phyloP scores from a whole-genome alignment of 2,888 invertebrate species.

The Agonopterix heracliana region DNA sequence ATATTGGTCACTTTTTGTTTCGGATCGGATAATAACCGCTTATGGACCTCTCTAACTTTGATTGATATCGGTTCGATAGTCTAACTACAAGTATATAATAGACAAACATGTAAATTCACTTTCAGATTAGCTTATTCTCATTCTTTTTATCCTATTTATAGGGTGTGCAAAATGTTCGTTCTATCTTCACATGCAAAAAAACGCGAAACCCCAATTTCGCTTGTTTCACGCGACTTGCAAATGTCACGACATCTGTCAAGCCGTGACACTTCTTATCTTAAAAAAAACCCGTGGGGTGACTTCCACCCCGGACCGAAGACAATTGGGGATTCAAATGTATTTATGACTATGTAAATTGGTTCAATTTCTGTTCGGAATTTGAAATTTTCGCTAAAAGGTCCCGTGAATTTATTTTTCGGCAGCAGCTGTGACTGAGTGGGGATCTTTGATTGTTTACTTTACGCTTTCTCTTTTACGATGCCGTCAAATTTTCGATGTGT shows the following conservation, averaged over 20 bases:
- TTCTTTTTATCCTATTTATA: too few relatives aligned
- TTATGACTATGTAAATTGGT: constrained; percentile 74
- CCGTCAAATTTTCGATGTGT: constrained; percentile 6
- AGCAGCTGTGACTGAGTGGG: constrained; percentile 40
- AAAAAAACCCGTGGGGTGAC: constrained; percentile 55
- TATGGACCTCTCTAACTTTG: too few relatives aligned
- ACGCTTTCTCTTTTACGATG: constrained; percentile 12
- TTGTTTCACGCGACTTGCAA: constrained; percentile 54
- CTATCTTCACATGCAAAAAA: neutral
- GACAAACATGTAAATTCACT: too few relatives aligned
- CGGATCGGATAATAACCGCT: too few relatives aligned
- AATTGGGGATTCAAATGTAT: constrained; percentile 58
- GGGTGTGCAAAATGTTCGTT: too few relatives aligned
- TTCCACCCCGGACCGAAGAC: constrained; percentile 35
- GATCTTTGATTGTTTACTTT: constrained; percentile 29
- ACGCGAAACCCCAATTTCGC: constrained; percentile 28
- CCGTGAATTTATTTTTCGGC: constrained; percentile 36
- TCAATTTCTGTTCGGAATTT: constrained; percentile 46
- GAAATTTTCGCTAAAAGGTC: constrained; percentile 43
- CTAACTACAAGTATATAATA: too few relatives aligned
- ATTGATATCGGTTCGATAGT: too few relatives aligned
- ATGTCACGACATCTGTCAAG: constrained; percentile 68
- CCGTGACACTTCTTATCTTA: constrained; percentile 66
- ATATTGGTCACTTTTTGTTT: too few relatives aligned
- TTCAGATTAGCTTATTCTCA: too few relatives aligned